These are phyloP conservation scores for Teleogryllus oceanicus DNA, from an alignment of 2,888 invertebrate species.

Conservation along the genomic window DNA sequence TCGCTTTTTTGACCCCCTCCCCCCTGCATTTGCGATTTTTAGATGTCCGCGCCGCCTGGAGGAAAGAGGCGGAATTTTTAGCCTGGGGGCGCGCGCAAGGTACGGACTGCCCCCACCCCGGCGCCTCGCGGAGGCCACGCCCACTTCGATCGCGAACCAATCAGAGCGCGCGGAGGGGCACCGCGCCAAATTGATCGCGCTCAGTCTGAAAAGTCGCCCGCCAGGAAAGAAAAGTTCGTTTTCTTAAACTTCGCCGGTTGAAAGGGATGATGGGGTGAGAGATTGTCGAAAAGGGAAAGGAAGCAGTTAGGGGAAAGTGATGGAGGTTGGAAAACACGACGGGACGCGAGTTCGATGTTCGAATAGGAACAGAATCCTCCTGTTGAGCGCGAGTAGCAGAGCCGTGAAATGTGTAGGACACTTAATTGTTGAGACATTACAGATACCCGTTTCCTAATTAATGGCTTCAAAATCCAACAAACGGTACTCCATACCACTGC, in stretches of 20 bases:
- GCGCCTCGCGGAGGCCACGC: background rate
- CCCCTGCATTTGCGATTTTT: background rate
- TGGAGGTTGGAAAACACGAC: too few species aligned
- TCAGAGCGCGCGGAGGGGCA: background rate
- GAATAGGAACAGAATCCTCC: too few species aligned
- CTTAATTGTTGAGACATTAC: too few species aligned
- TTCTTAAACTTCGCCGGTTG: background rate
- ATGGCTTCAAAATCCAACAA: too few species aligned
- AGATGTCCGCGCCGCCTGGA: background rate
- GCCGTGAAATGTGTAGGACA: too few species aligned
- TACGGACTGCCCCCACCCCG: background rate
- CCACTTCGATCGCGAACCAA: constrained; percentile 7
- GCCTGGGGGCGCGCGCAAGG: background rate
- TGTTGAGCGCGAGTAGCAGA: too few species aligned
- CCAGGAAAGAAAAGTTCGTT: background rate
- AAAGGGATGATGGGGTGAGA: too few species aligned
- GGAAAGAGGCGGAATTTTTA: background rate
- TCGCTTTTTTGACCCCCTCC: background rate
- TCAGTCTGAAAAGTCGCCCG: background rate
- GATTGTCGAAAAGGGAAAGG: too few species aligned
- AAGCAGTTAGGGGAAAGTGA: too few species aligned
- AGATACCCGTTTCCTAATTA: too few species aligned
- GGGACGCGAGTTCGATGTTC: too few species aligned
- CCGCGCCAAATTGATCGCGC: constrained; percentile 9
- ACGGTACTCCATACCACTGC: too few species aligned